Evolutionary conservation across 2,888 invertebrate species (phyloP), one percentile per base, ranked within the genome.

Genomic region (Halictus ligatus): DNA sequence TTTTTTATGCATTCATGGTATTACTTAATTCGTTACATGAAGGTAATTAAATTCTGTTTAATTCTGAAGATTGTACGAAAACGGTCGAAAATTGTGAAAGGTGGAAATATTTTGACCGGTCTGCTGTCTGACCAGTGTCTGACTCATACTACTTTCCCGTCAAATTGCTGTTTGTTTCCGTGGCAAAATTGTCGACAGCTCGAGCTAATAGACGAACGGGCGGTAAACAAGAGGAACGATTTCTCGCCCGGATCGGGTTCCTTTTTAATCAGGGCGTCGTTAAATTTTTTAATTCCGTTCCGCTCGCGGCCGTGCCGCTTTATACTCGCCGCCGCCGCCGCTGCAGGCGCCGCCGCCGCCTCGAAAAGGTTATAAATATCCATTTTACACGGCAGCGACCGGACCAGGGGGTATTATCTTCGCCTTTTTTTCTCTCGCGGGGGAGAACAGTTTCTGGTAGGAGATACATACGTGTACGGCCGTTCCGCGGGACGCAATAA

Each of bases 281-380:
- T 58, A 48, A 72, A 76, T 40, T 50, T 69, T 75, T 78, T 35
- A 60, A 77, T 60, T 74, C 64, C 15, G 29, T 64, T 71, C 35
- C n/a, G 25, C 18, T 25, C 35, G n/a, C 21, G 18, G 8, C 35
- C 5, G 15, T 18, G 8, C 12, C 64, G n/a, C 15, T 35, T 21
- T 25, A 54, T 21, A 29, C 40, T 18, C 21, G 48, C 54, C 25
- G 25, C 15, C 54, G 40, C 35, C 35, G 35, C 3, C 3, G 35
- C 35, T 3, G 35, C 35, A n/a, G n/a, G n/a, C 25, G 40, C 25
- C 29, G 29, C 15, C 60, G 64, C 75, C 71, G 5, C 58, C 54
- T 58, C 73, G 50, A 69, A 74, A 77, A 54, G 73, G 67, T 74
- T 74, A 64, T 84, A 73, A 77, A 82, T 84, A 77, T 77, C 58